A percentile compares a stretch with the other conserved stretches of the same genome.
phyloP scores from a whole-genome alignment of 2,888 invertebrate species.

The Auanema sp. region DNA sequence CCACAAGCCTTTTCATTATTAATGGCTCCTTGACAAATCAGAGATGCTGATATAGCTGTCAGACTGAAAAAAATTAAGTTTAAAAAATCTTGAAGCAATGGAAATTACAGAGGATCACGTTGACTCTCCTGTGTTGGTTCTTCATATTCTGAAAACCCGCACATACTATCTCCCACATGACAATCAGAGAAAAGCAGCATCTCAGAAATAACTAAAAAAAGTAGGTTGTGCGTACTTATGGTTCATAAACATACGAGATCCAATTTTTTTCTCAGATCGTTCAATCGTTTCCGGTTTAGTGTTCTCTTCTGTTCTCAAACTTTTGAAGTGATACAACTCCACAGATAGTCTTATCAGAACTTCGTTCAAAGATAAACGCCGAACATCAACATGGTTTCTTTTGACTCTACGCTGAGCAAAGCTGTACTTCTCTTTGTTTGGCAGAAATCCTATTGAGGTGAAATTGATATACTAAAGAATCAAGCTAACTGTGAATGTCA shows the following conservation, averaged over 20 bases:
- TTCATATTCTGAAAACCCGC: constrained; percentile 53
- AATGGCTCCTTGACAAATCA: constrained; percentile 55
- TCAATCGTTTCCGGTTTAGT: constrained; percentile 15
- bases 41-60: constrained; percentile 49
- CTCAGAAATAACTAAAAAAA: constrained; percentile 42
- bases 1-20: constrained; percentile 51
- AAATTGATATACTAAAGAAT: neutral
- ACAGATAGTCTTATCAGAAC: constrained; percentile 38
- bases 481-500: constrained; percentile 45
- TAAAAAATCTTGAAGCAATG: no score
- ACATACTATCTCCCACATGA: constrained; percentile 27
- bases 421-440: constrained; percentile 18
- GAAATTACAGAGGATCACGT: constrained; percentile 40
- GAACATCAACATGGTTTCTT: constrained; percentile 9
- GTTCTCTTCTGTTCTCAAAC: neutral
- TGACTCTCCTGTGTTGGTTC: constrained; percentile 31
- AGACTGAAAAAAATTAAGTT: constrained; percentile 33
- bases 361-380: constrained; percentile 31
- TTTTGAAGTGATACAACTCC: constrained; percentile 37
- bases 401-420: constrained; percentile 17
- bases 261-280: constrained; percentile 27
- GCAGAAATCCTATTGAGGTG: constrained; percentile 34
- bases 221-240: no score
- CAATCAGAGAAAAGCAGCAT: constrained; percentile 54
- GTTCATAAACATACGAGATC: constrained; percentile 22